phyloP scores from a whole-genome alignment of 2,888 invertebrate species.

The Cantharis rufa region DNA sequence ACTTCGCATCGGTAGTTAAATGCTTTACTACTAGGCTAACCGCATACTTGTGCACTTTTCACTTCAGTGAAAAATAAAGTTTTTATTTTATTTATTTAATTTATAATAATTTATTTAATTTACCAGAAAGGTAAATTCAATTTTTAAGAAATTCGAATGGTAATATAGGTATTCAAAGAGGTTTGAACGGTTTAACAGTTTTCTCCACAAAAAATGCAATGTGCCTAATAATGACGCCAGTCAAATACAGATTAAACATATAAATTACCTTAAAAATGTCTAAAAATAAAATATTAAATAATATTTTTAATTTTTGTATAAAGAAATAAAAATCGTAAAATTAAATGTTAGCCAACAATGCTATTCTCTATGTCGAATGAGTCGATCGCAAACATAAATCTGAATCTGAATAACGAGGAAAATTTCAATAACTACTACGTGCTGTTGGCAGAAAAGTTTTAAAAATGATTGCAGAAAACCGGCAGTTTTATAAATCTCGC shows the following conservation, averaged over 20 bases:
- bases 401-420: constrained; percentile 45
- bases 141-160: neutral
- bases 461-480: constrained; percentile 41
- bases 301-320: constrained; percentile 3
- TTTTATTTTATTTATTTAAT: too few species aligned
- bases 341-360: constrained; percentile 25
- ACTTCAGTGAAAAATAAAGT: too few species aligned
- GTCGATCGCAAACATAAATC: constrained; percentile 43
- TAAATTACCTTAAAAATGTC: neutral
- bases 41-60: too few species aligned
- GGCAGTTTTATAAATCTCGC: constrained; percentile 44
- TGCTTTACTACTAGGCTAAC: too few species aligned
- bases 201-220: neutral
- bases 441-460: constrained; percentile 48
- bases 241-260: neutral
- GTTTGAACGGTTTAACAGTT: neutral
- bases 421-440: constrained; percentile 49
- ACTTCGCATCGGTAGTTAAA: too few species aligned
- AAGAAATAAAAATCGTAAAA: constrained; percentile 22
- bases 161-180: neutral
- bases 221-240: neutral
- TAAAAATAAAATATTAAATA: constrained; percentile 6
- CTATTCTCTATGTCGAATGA: constrained; percentile 25
- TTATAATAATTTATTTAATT: too few species aligned
- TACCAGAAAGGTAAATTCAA: too few species aligned